These are phyloP conservation scores for Thalassophryne amazonica DNA, from an alignment of 2,797 vertebrate species.

Conservation along the genomic window DNA sequence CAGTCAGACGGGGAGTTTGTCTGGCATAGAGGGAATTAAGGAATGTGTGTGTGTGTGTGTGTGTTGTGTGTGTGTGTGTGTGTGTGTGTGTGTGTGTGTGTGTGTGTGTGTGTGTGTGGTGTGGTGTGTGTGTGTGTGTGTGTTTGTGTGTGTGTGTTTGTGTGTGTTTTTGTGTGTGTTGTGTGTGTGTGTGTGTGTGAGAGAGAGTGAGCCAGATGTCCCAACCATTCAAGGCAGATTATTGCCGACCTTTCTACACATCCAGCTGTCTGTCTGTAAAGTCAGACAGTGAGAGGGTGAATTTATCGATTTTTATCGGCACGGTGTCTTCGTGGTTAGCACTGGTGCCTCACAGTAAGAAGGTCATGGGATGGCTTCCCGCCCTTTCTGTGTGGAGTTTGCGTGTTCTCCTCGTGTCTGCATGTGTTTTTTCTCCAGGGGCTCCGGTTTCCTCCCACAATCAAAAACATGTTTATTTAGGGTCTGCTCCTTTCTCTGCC, in stretches of 20 bases:
- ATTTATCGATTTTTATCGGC: slow-evolving; percentile 27
- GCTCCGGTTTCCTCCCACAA: too few relatives aligned
- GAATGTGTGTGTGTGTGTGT: slow-evolving; percentile 28
- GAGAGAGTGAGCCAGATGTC: slow-evolving; percentile 56
- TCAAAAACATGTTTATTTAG: too few relatives aligned
- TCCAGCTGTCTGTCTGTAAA: slow-evolving; percentile 59
- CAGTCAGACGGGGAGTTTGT: slow-evolving; percentile 14
- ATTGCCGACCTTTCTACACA: slow-evolving; percentile 52
- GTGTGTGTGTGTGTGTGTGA: slow-evolving; percentile 12
- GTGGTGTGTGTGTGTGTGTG: slow-evolving; percentile 10
- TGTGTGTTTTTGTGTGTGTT: slow-evolving; percentile 15
- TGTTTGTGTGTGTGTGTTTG: slow-evolving; percentile 1
- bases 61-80: slow-evolving; percentile 11
- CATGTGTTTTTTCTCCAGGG: too few relatives aligned
- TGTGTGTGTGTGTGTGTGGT: slow-evolving; percentile 15
- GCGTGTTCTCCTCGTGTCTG: too few relatives aligned
- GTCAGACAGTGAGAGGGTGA: slow-evolving; percentile 22
- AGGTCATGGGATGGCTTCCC: too few relatives aligned
- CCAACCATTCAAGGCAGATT: slow-evolving; percentile 63
- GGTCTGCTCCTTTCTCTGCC: too few relatives aligned
- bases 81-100: slow-evolving; percentile 3
- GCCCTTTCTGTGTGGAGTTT: too few relatives aligned
- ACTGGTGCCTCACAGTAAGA: too few relatives aligned
- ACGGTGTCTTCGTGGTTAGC: too few relatives aligned
- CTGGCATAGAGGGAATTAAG: slow-evolving; percentile 10